Conservation (phyloP, 2,113 vertebrate genomes). For the Etheostoma spectabile region DNA sequence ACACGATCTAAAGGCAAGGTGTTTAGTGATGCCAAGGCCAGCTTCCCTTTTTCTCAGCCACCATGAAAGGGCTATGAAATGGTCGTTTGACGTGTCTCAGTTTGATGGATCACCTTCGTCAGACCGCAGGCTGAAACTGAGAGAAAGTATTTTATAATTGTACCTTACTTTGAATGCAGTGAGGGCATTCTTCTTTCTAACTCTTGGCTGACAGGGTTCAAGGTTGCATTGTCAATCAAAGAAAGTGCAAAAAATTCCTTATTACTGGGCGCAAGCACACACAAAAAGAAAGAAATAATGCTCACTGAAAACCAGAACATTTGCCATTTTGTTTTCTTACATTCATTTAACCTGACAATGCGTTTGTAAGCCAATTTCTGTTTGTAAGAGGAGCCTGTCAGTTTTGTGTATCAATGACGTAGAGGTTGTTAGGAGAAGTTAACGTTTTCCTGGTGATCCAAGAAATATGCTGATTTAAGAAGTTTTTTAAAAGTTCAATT, state of each 20-base stretch:
- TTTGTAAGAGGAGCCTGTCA: not conserved
- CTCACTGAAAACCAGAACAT: not conserved
- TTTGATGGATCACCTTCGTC: conserved; percentile 73
- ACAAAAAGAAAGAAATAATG: not conserved
- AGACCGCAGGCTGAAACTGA: conserved; percentile 33
- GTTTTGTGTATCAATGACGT: no score
- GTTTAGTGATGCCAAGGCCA: conserved; percentile 37
- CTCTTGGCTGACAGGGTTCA: conserved; percentile 38
- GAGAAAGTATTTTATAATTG: conserved; percentile 59
- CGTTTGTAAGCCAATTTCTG: not conserved
- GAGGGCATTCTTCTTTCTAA: conserved; percentile 13
- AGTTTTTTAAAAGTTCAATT: not conserved
- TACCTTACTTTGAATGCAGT: conserved; percentile 35
- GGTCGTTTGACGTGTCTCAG: conserved; percentile 41
- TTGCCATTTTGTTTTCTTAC: not conserved
- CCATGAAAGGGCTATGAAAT: conserved; percentile 53
- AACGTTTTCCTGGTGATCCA: not conserved
- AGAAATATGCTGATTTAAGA: not conserved
- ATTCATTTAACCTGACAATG: not conserved
- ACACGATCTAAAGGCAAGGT: conserved; percentile 1
- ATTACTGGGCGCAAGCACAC: not conserved
- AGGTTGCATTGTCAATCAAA: conserved; percentile 52
- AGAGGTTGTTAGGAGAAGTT: not conserved
- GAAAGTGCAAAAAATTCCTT: not conserved
- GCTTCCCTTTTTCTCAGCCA: conserved; percentile 42